Percentiles rank a stretch among this genome's conserved stretches.
Conservation (phyloP, 2,113 vertebrate genomes). For the Fulica atra region DNA sequence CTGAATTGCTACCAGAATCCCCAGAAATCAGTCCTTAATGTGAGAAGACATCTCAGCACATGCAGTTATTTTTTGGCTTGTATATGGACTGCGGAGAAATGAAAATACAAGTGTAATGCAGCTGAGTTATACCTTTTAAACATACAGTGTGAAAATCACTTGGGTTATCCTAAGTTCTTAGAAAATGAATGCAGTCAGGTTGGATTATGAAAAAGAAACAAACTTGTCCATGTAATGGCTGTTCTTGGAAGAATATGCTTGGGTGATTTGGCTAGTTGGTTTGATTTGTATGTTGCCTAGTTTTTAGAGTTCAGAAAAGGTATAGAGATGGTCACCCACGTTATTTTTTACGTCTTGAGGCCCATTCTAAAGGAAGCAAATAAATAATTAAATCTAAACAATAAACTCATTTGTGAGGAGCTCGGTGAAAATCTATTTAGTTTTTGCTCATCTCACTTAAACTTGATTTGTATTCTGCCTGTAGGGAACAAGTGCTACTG, state of each 20-base stretch:
- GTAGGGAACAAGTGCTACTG: background rate
- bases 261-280: background rate
- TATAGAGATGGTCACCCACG: background rate
- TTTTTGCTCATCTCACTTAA: slow-evolving; percentile 9
- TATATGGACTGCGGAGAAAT: background rate
- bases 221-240: background rate
- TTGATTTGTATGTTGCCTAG: background rate
- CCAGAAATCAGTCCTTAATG: background rate
- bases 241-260: background rate
- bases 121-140: background rate
- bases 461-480: slow-evolving; percentile 13
- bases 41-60: background rate
- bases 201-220: background rate
- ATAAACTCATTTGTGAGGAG: background rate
- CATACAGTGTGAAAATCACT: background rate
- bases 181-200: background rate
- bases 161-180: background rate
- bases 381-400: background rate
- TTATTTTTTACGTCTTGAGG: background rate
- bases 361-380: background rate
- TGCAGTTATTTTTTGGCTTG: background rate
- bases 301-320: background rate
- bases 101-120: background rate
- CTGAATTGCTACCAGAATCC: background rate
- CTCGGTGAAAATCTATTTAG: background rate